Evolutionary conservation across 2,113 vertebrate species (phyloP), one percentile per base, ranked within the genome.

Genomic region (Cyphomyrus discorhynchus): DNA sequence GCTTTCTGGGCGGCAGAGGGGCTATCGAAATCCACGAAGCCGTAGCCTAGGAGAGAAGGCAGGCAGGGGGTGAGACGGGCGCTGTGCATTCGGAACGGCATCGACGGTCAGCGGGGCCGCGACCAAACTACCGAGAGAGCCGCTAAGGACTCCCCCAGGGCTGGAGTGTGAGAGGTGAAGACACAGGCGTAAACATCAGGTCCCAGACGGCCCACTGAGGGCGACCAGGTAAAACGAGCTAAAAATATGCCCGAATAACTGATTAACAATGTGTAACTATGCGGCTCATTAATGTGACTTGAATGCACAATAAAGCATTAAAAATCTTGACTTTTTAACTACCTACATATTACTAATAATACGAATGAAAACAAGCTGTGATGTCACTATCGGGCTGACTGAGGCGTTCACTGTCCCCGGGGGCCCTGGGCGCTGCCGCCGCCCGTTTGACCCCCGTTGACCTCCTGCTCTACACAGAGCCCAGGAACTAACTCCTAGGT

Each of bases 1-100:
- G 98, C 98, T 94, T 99, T 99, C 95, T 99, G 97, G 92, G 98
- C 98, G 70, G 98, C 98, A 47, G 97, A 96, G 0, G 98, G 98
- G 95, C 97, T 99, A 95, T 99, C 98, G 90, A 99, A 99, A 94
- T 99, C 98, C 92, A 99, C 98, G 96, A 99, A 99, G 90, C 98
- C 98, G 0, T 99, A 99, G 95, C 98, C 98, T 99, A 94, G 94
- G 45, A 82, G 13, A 95, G 86, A 3, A 92, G 62, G 6, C 52
- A 50, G 47, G 19, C 35, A 1, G 21, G 39, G 82, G 9, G 39
- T 6, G 27, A 82, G 66, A 1, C 0, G 39, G 35, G 5, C 4
- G 1, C 1, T 5, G 15, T 45, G 17, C 42, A 47, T 47, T 21
- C 42, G 21, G 80, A 39, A 3, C 80, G 10, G 11, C 66, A 13